Evolutionary conservation across 2,888 invertebrate genomes (phyloP).

Genomic region (Abscondita cerata): DNA sequence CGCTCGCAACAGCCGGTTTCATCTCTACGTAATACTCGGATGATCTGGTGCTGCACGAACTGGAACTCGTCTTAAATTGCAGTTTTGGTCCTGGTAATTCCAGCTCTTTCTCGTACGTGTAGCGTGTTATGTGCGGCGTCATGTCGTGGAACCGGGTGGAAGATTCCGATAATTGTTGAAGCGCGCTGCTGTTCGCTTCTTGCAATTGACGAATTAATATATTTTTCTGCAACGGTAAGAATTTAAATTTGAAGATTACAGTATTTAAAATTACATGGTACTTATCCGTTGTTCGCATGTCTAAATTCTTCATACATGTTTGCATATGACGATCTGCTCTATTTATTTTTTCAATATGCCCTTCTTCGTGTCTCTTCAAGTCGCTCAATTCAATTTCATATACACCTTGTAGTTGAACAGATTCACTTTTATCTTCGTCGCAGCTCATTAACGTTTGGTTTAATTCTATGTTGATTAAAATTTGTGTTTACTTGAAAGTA

Average conservation of each 20-base stretch:
- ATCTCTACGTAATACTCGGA: constrained; percentile 19
- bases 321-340: constrained; percentile 59
- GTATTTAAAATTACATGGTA: constrained; percentile 46
- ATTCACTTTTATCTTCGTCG: constrained; percentile 45
- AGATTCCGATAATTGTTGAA: constrained; percentile 65
- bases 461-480: constrained; percentile 22
- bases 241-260: background rate
- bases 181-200: constrained; percentile 63
- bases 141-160: constrained; percentile 48
- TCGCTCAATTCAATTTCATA: constrained; percentile 26
- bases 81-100: constrained; percentile 43
- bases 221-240: constrained; percentile 58
- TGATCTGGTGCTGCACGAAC: constrained; percentile 23
- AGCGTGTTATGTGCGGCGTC: constrained; percentile 48
- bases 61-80: constrained; percentile 36
- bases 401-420: constrained; percentile 10
- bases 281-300: constrained; percentile 47
- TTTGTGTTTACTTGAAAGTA: too few species aligned
- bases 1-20: constrained; percentile 16
- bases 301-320: constrained; percentile 56
- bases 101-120: constrained; percentile 47
- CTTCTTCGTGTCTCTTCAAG: constrained; percentile 31
- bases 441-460: constrained; percentile 42
- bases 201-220: constrained; percentile 65
- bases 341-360: constrained; percentile 57